phyloP scores from a whole-genome alignment of 1,140 invertebrate genomes.

The Archegozetes longisetosus region DNA sequence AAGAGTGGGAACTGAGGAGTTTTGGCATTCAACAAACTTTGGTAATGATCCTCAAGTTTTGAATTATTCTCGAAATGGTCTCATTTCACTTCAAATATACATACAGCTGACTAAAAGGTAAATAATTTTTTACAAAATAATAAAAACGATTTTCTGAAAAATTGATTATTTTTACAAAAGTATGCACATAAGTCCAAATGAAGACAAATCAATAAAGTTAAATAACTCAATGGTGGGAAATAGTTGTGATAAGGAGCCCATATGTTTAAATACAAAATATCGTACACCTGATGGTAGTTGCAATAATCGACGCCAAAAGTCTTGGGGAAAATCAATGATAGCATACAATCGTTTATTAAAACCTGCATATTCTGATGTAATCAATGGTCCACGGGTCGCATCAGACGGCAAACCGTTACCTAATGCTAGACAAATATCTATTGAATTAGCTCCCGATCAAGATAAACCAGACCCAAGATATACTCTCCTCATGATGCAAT shows the following conservation, averaged over 20 bases:
- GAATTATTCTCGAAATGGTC: background rate
- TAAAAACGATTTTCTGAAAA: background rate
- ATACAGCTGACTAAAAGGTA: background rate
- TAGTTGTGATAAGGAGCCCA: background rate
- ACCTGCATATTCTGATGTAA: constrained; percentile 45
- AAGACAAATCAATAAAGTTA: background rate
- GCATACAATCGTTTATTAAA: constrained; percentile 40
- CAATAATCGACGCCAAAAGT: constrained; percentile 42
- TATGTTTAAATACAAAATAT: constrained; percentile 26
- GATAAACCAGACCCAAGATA: constrained; percentile 16
- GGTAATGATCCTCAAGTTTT: background rate
- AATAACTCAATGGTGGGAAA: background rate
- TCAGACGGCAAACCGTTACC: constrained; percentile 17
- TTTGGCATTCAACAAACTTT: constrained; percentile 8
- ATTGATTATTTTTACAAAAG: background rate
- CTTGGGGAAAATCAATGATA: constrained; percentile 32
- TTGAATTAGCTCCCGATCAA: constrained; percentile 19
- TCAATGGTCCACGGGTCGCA: constrained; percentile 5
- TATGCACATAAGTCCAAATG: no score
- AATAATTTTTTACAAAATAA: background rate
- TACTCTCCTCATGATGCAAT: constrained; percentile 91
- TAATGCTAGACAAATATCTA: constrained; percentile 19
- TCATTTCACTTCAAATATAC: background rate
- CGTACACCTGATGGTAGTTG: constrained; percentile 50
- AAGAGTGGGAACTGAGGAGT: constrained; percentile 1